These are phyloP conservation scores for Cosmia trapezina DNA, from an alignment of 2,888 invertebrate species.

Conservation along the genomic window DNA sequence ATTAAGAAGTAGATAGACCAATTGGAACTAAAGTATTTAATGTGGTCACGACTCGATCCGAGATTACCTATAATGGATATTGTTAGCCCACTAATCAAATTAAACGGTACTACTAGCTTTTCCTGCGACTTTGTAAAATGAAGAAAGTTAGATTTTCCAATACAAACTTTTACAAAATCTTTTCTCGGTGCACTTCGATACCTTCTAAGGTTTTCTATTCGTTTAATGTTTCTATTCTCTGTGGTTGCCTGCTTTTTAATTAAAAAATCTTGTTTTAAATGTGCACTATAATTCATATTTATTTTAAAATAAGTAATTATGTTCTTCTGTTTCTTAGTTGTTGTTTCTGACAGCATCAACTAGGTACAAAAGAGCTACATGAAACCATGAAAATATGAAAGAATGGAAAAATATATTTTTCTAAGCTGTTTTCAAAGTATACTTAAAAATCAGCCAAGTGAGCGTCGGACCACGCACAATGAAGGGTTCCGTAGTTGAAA, in stretches of 20 bases:
- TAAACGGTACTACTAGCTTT: constrained; percentile 21
- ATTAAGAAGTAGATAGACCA: constrained; percentile 10
- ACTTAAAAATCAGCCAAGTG: too few relatives aligned
- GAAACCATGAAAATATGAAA: too few relatives aligned
- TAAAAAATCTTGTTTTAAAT: constrained; percentile 2
- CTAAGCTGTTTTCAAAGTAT: too few relatives aligned
- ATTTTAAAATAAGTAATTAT: neutral
- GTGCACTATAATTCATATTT: neutral
- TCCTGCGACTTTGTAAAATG: constrained; percentile 22
- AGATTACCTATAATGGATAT: constrained; percentile 44
- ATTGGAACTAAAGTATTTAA: constrained; percentile 38
- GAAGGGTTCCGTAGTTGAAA: too few relatives aligned
- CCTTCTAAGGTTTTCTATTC: neutral
- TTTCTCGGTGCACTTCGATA: neutral
- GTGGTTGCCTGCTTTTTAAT: neutral
- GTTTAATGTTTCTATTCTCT: neutral
- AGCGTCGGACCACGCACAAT: too few relatives aligned
- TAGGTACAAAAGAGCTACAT: too few relatives aligned
- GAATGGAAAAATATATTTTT: too few relatives aligned
- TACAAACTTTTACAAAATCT: constrained; percentile 27
- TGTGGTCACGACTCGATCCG: constrained; percentile 21
- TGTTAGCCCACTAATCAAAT: constrained; percentile 48
- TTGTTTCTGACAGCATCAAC: too few relatives aligned
- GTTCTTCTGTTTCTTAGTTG: too few relatives aligned
- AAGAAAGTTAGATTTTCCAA: constrained; percentile 35